A percentile compares a stretch with the other conserved stretches of the same genome.
Evolutionary conservation across 35 echinoderm and acorn worm genomes (phyloP).

Genomic region (Ophiothrix spiculata): DNA sequence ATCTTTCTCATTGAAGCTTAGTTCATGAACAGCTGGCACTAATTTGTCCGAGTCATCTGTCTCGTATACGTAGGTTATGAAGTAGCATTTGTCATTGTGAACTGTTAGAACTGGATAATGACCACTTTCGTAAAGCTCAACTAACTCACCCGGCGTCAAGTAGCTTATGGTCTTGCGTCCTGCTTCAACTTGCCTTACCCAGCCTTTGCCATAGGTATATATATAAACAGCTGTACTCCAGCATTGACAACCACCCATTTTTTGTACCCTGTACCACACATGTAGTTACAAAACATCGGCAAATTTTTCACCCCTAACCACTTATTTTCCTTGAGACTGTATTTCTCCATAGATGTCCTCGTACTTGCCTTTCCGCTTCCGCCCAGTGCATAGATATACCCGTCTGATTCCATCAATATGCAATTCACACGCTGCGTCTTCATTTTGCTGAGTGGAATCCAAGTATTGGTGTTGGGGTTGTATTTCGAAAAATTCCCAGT

Average conservation of each 20-base stretch:
- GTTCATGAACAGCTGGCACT: neutral
- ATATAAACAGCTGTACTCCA: neutral
- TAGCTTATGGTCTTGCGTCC: neutral
- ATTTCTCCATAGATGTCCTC: neutral
- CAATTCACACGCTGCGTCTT: neutral
- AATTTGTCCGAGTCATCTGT: neutral
- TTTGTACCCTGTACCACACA: neutral
- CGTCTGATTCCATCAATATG: neutral
- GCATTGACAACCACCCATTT: neutral
- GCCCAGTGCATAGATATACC: neutral
- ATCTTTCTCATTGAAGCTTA: neutral
- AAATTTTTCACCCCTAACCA: neutral
- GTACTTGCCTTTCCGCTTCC: neutral
- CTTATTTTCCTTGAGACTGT: neutral
- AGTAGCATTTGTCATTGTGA: neutral
- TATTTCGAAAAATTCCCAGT: neutral
- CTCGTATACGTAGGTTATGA: neutral
- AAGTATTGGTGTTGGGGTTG: neutral
- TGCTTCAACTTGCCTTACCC: neutral
- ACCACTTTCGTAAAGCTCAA: neutral
- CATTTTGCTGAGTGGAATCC: neutral
- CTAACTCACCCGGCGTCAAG: neutral
- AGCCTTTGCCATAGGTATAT: neutral
- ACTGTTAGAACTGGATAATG: neutral
- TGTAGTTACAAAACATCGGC: neutral